Evolutionary conservation across 2,888 invertebrate species (phyloP), one percentile per base, ranked within the genome.

Genomic region (Eudiplozoon nipponicum): DNA sequence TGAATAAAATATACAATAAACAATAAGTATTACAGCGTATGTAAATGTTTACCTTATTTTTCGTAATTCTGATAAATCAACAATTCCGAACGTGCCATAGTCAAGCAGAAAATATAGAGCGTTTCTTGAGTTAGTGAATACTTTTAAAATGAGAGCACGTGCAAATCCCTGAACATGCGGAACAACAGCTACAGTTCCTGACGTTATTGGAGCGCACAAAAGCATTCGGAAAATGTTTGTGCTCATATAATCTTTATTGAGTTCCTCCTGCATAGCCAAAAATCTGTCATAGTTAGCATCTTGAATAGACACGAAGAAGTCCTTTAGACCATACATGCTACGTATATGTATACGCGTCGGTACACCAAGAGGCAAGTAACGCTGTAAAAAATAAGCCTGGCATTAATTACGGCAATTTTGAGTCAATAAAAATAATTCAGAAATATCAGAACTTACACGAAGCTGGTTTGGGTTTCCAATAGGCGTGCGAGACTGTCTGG

Each of bases 381-480:
- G 5, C 23, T 23, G 11, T 9, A 9, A 23, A 23, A 23, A 5
- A 11, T 9, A 23, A 9, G 11, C 5, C 5, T 9, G 11, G 5
- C 11, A 23, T 23, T 23, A 23, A n/a, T n/a, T n/a, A n/a, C n/a
- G n/a, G n/a, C n/a, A n/a, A n/a, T n/a, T n/a, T n/a, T n/a, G 23
- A 11, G 11, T 23, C 11, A 11, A 23, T 23, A 23, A 23, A 23
- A 9, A 11, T 9, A 9, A 9, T 9, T 9, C 11, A 11, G 11
- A 11, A 23, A 9, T 23, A 23, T 9, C 11, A 23, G 11, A 23
- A 23, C 23, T 23, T 11, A 23, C 23, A 15, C 31, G 11, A 7
- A 31, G 31, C 17, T 31, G 31, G 17, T 31, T 31, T 4, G 31
- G 31, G 17, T 31, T 31, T 7, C 31, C 31, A 13, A 31, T 31